phyloP scores from a whole-genome alignment of 2,888 invertebrate species.

The Eupeodes latifasciatus region DNA sequence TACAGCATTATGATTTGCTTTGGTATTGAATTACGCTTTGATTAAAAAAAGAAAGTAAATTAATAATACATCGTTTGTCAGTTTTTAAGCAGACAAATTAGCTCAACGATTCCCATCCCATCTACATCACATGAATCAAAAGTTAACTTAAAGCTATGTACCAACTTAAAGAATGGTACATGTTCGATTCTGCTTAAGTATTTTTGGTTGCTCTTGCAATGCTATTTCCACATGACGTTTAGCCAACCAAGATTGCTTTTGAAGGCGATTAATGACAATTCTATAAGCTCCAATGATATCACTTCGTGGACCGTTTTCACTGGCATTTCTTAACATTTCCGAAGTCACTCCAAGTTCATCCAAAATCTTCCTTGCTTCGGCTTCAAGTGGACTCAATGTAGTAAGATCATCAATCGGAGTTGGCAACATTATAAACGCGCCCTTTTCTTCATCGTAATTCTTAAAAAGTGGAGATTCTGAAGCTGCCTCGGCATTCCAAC shows the following conservation, averaged over 20 bases:
- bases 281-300: slow-evolving; percentile 89
- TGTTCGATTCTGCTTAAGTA: slow-evolving; percentile 66
- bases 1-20: slow-evolving; percentile 43
- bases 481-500: slow-evolving; percentile 81
- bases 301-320: slow-evolving; percentile 86
- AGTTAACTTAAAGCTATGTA: background rate
- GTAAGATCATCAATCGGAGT: slow-evolving; percentile 82
- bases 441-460: slow-evolving; percentile 84
- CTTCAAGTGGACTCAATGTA: slow-evolving; percentile 84
- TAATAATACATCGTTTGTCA: slow-evolving; percentile 43
- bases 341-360: slow-evolving; percentile 86
- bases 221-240: slow-evolving; percentile 83
- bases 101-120: slow-evolving; percentile 20
- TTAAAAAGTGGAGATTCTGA: slow-evolving; percentile 82
- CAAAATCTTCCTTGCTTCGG: slow-evolving; percentile 85
- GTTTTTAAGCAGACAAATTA: slow-evolving; percentile 52
- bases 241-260: slow-evolving; percentile 84
- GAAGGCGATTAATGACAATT: slow-evolving; percentile 87
- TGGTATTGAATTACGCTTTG: slow-evolving; percentile 50
- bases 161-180: slow-evolving; percentile 65
- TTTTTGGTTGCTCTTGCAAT: slow-evolving; percentile 82
- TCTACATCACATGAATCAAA: background rate
- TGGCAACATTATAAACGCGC: slow-evolving; percentile 84
- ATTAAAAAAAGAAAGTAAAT: slow-evolving; percentile 16
- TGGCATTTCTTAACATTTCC: slow-evolving; percentile 86